Base-by-base conservation (phyloP, 1,140 invertebrate species). In the Cherax quadricarinatus region DNA sequence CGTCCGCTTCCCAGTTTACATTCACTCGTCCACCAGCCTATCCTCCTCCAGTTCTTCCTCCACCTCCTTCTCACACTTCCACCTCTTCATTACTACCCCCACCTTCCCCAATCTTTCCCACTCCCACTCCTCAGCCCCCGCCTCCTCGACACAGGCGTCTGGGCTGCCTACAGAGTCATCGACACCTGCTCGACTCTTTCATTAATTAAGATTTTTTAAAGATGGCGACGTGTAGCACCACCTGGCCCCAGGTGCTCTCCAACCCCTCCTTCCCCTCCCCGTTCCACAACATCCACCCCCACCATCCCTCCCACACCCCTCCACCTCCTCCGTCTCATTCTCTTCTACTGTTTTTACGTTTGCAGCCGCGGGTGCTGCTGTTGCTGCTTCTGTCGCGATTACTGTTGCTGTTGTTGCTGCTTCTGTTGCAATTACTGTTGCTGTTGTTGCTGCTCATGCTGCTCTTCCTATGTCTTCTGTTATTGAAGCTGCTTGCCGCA, bases 161-260 rank as follows among this genome's bases (percentile, higher is more conserved):
- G 14, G 14, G 12, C 66, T 21, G 5, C 66, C 66, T 18, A 18
- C 21, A 81, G 80, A 81, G 80, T 30, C 80, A 81, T 81, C 80
- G 48, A 81, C 80, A 81, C 80, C 80, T 49, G 16, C 80, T 49
- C 53, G 48, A 41, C 80, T 81, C 80, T 81, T 81, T 81, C 80
- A 53, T 81, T 81, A 81, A 81, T 81, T 81, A 81, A 81, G 80
- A 81, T 81, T 81, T 81, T 41, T 81, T 81, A 81, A 81, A 81
- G 80, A 81, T 51, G 80, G 51, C 49, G 80, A 81, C 80, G 51
- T 81, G 80, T 51, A 41, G 30, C 30, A 41, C 30, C 30, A 41
- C 30, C 30, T 1, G 30, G 30, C 30, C 30, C 30, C 30, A 41
- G 30, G 30, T 41, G 41, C 48, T 12, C 80, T 81, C 14, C 48